Conservation (phyloP, 1,140 invertebrate species). For the Ctenoplectra terminalis region DNA sequence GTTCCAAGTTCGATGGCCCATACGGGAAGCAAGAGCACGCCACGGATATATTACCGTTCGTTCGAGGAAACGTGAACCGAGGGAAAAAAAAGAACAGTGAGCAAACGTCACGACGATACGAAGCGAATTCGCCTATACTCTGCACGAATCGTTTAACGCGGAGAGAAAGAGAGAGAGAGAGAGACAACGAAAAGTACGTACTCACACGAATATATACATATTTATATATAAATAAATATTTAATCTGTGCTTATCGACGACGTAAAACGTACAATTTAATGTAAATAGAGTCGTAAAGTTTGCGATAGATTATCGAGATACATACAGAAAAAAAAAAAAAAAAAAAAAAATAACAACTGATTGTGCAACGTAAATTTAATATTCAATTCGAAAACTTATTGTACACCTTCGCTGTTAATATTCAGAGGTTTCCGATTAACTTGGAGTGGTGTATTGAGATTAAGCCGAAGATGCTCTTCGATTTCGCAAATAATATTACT, state of each 20-base stretch:
- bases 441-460: background rate
- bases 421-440: background rate
- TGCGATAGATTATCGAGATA: background rate
- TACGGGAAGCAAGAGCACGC: conserved; percentile 34
- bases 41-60: conserved; percentile 51
- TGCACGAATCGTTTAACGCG: background rate
- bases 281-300: conserved; percentile 5
- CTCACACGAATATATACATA: no score
- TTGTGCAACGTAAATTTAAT: no score
- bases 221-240: conserved; percentile 5
- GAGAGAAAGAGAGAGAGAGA: no score
- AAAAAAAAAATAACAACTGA: background rate
- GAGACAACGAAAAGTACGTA: background rate
- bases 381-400: no score
- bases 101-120: conserved; percentile 42
- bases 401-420: no score
- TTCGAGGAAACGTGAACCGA: conserved; percentile 41
- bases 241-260: background rate
- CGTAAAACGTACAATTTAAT: background rate
- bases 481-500: background rate
- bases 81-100: conserved; percentile 28
- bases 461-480: background rate
- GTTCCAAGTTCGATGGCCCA: conserved; percentile 57
- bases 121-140: background rate
- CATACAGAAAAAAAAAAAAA: background rate